Base-by-base conservation (phyloP, 1,140 invertebrate species). In the Drosophila burlai region DNA sequence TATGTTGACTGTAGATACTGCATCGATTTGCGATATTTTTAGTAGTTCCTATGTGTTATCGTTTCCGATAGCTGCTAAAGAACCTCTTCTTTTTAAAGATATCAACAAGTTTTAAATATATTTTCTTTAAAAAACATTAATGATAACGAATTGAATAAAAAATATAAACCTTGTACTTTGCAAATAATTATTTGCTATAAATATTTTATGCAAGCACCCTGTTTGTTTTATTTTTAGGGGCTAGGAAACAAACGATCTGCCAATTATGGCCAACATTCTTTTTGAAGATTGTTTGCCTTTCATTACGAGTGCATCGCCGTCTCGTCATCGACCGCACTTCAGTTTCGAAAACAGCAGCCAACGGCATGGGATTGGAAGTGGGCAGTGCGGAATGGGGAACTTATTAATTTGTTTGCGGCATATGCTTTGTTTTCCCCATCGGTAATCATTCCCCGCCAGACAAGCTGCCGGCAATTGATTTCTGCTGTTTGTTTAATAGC, bases 281-380 rank as follows among this genome's bases (percentile, higher is more conserved):
- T 84, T 89, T 89, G 85, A 89, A 89, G 85, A 81, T 90, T 89
- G 85, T 90, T 89, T 89, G 89, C 75, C 67, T 90, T 89, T 89
- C 85, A 89, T 89, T 89, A 85, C 89, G 81, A 90, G 78, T 80
- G 82, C 80, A 87, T 47, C 85, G 69, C 77, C 67, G 72, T 57
- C 74, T 82, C 84, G 80, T 46, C 50, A 36, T 24, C 47, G 54
- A 16, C 36, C 38, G 43, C 43, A 57, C 26, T 65, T 65, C 13
- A 29, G 43, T 61, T 64, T 13, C 58, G 50, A 40, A 24, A 61
- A 36, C 50, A 43, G 8, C 45, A 49, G 24, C 21, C 46, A 50
- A 7, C 40, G 21, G 29, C 47, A 29, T 49, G 46, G 15, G 46
- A 47, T 24, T 18, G 43, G 21, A 16, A 68, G 46, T 54, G 31